Evolutionary conservation across 92 coral and sea anemone species (phyloP).

Genomic region (Pocillopora meandrina): DNA sequence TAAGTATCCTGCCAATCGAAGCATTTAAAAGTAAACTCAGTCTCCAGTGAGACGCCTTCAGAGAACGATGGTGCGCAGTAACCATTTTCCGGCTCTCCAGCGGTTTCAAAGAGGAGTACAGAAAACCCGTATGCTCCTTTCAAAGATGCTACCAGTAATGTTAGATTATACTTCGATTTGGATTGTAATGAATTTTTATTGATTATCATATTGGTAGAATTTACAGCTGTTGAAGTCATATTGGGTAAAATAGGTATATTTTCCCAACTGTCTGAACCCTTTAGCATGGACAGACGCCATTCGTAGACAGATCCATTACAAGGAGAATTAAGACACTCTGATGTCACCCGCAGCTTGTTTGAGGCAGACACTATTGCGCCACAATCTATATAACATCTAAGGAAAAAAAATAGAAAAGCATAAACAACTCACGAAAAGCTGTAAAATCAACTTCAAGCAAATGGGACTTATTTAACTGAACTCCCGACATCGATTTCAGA

Average conservation of each 20-base stretch:
- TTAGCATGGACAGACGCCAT: neutral
- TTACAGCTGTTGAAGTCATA: constrained; percentile 20
- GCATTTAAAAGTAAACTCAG: constrained; percentile 25
- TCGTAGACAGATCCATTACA: constrained; percentile 32
- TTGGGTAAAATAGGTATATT: neutral
- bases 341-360: constrained; percentile 27
- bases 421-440: neutral
- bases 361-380: constrained; percentile 22
- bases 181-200: constrained; percentile 7
- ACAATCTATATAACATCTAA: constrained; percentile 29
- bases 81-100: constrained; percentile 29
- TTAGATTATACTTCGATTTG: constrained; percentile 1
- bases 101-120: constrained; percentile 25
- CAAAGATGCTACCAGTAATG: neutral
- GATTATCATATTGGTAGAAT: constrained; percentile 20
- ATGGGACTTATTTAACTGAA: neutral
- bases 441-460: neutral
- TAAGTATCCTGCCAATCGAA: constrained; percentile 16
- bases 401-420: neutral
- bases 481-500: too few species aligned
- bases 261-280: neutral
- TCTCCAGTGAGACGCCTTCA: constrained; percentile 38
- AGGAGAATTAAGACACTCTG: constrained; percentile 18
- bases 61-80: neutral
- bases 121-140: constrained; percentile 15